Base-by-base conservation (phyloP, 2,113 vertebrate genomes). In the Daboia siamensis region DNA sequence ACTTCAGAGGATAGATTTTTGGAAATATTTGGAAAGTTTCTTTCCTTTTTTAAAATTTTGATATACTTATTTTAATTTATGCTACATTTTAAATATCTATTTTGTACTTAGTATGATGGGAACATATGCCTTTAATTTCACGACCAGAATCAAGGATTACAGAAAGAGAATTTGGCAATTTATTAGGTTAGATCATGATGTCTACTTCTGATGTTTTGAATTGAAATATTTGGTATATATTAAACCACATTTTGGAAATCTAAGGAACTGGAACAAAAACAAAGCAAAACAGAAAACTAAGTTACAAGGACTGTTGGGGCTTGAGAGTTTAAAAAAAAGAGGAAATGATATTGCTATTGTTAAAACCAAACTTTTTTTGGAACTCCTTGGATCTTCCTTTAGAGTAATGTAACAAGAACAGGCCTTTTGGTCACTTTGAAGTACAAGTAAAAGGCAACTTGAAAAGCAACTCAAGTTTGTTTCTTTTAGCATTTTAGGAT, bases 401-500 rank as follows among this genome's bases (percentile, higher is more conserved):
- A 10, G 20, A n/a, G 3, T 12, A 69, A 51, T 39, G 2, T 0
- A 0, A 0, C 74, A 55, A 80, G 10, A 54, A 90, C 5, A 3
- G 44, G 91, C 46, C 87, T 95, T 51, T 51, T 92, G 52, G 29
- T 51, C 44, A 48, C 29, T 91, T 95, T 48, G 20, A 3, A 29
- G 46, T 54, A 54, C 23, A 39, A 57, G 24, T 86, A 92, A 94
- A 95, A 93, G 33, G 86, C 91, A 92, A 88, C 7, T 0, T 0
- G 29, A 90, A 93, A 93, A 94, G 90, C 86, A 80, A 87, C 51
- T 91, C 91, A 39, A 51, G 4, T 85, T 93, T 93, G 24, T 84
- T 86, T 61, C 85, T 33, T 90, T 55, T 52, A 26, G 87, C 91
- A 91, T 95, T 64, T 90, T 52, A 93, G 44, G 46, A 92, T 29